A percentile compares a stretch with the other conserved stretches of the same genome.
Conservation (phyloP, 2,888 invertebrate genomes). For the Spilarctia lutea region DNA sequence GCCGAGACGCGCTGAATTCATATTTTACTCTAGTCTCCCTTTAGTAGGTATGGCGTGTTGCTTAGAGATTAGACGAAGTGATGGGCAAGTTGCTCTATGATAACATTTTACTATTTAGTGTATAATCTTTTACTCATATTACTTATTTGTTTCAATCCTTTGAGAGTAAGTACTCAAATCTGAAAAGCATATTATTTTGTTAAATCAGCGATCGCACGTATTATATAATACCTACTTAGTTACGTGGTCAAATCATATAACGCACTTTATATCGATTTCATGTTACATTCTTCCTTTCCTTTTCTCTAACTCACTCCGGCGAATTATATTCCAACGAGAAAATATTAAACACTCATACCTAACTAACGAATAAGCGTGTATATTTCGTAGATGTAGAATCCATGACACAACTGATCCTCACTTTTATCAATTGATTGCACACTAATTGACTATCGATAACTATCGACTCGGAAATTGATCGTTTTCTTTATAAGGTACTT, state of each 20-base stretch:
- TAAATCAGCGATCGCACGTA: no score
- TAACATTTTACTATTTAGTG: background rate
- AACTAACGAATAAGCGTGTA: background rate
- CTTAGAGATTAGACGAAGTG: constrained; percentile 54
- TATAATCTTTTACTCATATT: background rate
- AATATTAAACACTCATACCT: background rate
- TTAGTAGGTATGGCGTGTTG: constrained; percentile 60
- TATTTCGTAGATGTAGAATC: background rate
- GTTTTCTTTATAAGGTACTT: no score
- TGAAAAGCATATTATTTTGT: no score
- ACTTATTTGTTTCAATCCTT: background rate
- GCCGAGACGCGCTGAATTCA: constrained; percentile 81
- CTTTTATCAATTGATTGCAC: background rate
- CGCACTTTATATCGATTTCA: background rate
- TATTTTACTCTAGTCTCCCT: constrained; percentile 80
- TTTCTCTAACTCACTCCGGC: background rate
- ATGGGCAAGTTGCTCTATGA: constrained; percentile 55
- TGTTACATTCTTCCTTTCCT: background rate
- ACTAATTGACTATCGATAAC: background rate
- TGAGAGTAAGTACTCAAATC: no score
- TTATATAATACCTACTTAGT: no score
- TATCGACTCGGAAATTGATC: no score
- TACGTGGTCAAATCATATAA: no score
- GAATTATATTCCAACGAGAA: background rate
- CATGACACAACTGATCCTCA: background rate